Evolutionary conservation across 2,888 invertebrate genomes (phyloP).

Genomic region (Electrophaes corylata): DNA sequence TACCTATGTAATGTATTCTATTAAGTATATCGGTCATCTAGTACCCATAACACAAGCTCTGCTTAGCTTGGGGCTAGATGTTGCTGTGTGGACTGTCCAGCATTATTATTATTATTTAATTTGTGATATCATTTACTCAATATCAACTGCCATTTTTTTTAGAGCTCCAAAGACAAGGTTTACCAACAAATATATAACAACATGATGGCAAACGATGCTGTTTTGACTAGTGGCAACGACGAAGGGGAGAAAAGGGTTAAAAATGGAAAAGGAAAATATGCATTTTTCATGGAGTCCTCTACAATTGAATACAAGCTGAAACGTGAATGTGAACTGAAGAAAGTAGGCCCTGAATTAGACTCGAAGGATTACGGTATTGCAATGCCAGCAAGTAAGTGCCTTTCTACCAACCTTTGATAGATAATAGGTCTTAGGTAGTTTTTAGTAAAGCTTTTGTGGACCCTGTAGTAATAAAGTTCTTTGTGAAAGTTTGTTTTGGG

Average conservation of each 20-base stretch:
- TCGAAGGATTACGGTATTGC: conserved; percentile 94
- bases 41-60: too few relatives aligned
- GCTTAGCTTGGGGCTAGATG: too few relatives aligned
- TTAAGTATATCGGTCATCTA: too few relatives aligned
- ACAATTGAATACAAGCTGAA: conserved; percentile 95
- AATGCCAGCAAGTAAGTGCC: conserved; percentile 88
- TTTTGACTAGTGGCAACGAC: conserved; percentile 90
- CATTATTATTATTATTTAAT: too few relatives aligned
- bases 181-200: conserved; percentile 95
- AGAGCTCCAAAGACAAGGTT: conserved; percentile 91
- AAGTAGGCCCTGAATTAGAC: conserved; percentile 92
- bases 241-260: conserved; percentile 94
- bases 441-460: too few relatives aligned
- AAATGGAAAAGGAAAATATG: conserved; percentile 85
- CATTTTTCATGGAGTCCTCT: conserved; percentile 98
- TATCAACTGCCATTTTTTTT: too few relatives aligned
- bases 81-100: too few relatives aligned
- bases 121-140: too few relatives aligned
- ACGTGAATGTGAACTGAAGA: conserved; percentile 91
- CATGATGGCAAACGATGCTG: conserved; percentile 92
- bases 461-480: too few relatives aligned
- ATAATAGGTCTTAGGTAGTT: background rate
- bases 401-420: background rate
- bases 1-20: too few relatives aligned
- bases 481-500: background rate